phyloP scores from a whole-genome alignment of 2,888 invertebrate genomes.

The Lithophane semibrunnea region DNA sequence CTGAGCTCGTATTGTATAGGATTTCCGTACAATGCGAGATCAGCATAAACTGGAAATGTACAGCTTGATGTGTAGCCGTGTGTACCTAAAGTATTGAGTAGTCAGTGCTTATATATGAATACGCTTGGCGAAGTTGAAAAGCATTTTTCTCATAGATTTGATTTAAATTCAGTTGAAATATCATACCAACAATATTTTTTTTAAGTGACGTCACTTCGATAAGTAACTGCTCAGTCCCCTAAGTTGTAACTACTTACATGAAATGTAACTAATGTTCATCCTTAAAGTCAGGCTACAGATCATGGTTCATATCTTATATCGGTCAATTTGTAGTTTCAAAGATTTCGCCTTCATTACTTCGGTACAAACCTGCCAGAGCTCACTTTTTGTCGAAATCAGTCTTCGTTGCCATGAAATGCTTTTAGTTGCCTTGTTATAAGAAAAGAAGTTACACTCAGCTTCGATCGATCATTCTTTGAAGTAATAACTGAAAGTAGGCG shows the following conservation, averaged over 20 bases:
- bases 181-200: not conserved
- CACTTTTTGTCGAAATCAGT: not conserved
- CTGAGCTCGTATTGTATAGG: too few relatives aligned
- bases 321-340: not conserved
- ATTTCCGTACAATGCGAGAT: too few relatives aligned
- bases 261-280: not conserved
- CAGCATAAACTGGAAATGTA: too few relatives aligned
- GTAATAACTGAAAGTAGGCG: not conserved
- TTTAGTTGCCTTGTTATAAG: constrained; percentile 9
- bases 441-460: not conserved
- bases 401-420: constrained; percentile 10
- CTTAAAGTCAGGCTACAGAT: not conserved
- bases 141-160: not conserved
- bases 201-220: not conserved
- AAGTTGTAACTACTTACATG: not conserved
- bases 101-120: not conserved
- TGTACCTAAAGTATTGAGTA: not conserved
- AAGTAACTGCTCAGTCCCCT: too few relatives aligned
- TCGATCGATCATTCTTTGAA: constrained; percentile 30
- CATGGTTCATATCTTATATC: not conserved
- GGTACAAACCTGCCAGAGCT: not conserved
- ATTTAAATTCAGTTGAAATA: not conserved
- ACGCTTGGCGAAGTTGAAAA: not conserved
- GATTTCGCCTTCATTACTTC: not conserved
- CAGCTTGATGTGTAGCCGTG: too few relatives aligned